These are phyloP conservation scores for Cheumatopsyche charites DNA, from an alignment of 1,140 invertebrate species.

Conservation along the genomic window DNA sequence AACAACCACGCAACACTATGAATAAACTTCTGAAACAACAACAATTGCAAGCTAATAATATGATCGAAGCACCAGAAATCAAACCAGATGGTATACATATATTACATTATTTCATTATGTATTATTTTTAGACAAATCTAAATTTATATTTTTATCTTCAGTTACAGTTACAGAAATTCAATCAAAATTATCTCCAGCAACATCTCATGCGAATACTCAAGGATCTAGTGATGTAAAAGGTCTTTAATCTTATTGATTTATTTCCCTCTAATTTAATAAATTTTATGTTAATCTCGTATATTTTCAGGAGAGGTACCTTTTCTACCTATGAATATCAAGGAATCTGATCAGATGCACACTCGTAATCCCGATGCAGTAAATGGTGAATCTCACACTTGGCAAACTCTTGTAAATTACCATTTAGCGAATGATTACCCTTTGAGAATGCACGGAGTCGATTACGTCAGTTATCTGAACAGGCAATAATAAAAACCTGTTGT, in stretches of 20 bases:
- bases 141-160: background rate
- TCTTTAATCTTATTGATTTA: background rate
- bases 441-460: constrained; percentile 47
- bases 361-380: background rate
- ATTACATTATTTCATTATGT: background rate
- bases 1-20: constrained; percentile 60
- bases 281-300: too few relatives aligned
- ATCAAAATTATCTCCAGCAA: constrained; percentile 1
- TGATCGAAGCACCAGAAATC: background rate
- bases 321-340: background rate
- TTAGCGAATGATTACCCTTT: constrained; percentile 46
- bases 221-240: background rate
- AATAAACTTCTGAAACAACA: constrained; percentile 60
- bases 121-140: too few relatives aligned
- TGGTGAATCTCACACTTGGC: constrained; percentile 25
- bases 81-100: constrained; percentile 23
- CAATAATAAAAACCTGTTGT: constrained; percentile 35
- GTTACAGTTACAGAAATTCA: background rate
- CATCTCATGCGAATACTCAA: background rate
- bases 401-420: constrained; percentile 38
- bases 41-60: background rate
- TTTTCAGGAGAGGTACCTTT: background rate
- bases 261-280: too few relatives aligned
- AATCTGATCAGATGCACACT: background rate
- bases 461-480: constrained; percentile 42